A percentile compares a stretch with the other conserved stretches of the same genome.
phyloP scores from a whole-genome alignment of 2,797 vertebrate species.

The Scomberomorus guttatus region DNA sequence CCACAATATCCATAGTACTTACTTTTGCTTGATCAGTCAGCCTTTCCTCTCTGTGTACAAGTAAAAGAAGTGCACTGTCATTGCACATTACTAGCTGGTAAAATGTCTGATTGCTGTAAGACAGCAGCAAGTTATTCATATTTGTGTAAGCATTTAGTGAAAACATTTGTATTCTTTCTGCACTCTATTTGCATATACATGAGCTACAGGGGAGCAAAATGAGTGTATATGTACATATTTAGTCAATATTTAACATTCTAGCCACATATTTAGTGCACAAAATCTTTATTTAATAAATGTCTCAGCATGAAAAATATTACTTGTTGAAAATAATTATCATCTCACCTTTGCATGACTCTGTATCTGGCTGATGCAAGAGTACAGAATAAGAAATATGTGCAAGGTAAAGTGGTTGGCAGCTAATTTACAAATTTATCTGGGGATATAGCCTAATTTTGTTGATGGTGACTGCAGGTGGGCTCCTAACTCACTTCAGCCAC shows the following conservation, averaged over 20 bases:
- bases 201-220: neutral
- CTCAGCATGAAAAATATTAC: neutral
- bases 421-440: neutral
- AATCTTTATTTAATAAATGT: neutral
- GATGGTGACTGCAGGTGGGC: too few species aligned
- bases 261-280: neutral
- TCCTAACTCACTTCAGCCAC: too few species aligned
- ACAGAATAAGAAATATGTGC: too few species aligned
- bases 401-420: too few species aligned
- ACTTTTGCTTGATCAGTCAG: slow-evolving; percentile 36
- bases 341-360: neutral
- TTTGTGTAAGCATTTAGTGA: too few species aligned
- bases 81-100: neutral
- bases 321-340: neutral
- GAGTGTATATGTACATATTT: neutral
- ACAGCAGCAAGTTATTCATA: neutral
- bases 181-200: neutral
- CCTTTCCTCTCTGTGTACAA: neutral
- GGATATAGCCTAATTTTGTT: too few species aligned
- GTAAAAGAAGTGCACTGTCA: slow-evolving; percentile 3
- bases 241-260: neutral
- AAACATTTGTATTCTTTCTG: neutral
- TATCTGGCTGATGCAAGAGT: too few species aligned
- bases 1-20: slow-evolving; percentile 16
- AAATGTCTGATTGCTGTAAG: neutral